phyloP scores from a whole-genome alignment of 2,888 invertebrate species.

The Acrocera orbiculus region DNA sequence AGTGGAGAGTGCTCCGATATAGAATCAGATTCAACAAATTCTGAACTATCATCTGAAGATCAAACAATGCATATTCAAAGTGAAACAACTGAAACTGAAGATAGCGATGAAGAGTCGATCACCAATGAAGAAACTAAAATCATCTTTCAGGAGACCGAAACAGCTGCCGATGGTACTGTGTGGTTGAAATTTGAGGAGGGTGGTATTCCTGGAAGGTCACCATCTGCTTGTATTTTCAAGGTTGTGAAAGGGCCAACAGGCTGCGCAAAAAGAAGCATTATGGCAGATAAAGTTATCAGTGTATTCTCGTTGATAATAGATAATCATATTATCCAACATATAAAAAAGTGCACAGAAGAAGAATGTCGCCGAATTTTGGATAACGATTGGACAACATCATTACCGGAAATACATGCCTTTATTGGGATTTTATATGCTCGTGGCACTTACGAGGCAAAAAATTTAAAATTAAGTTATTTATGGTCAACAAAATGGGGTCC shows the following conservation, averaged over 20 bases:
- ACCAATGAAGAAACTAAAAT: constrained; percentile 3
- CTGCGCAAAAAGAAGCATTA: constrained; percentile 11
- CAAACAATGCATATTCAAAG: constrained; percentile 7
- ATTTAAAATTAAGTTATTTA: constrained; percentile 4
- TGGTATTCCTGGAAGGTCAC: constrained; percentile 5
- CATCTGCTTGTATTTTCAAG: constrained; percentile 8
- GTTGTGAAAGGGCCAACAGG: constrained; percentile 7
- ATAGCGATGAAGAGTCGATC: constrained; percentile 2
- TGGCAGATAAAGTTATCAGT: constrained; percentile 7
- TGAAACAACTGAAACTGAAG: constrained; percentile 4
- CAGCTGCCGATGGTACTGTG: constrained; percentile 1
- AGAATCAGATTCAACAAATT: constrained; percentile 8
- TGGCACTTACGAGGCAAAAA: constrained; percentile 7
- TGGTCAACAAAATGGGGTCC: not conserved
- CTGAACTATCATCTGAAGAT: constrained; percentile 8
- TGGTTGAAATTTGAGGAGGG: constrained; percentile 5
- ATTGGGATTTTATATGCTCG: constrained; percentile 7
- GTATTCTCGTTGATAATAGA: constrained; percentile 3
- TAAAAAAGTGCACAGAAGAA: constrained; percentile 2
- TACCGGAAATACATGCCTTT: constrained; percentile 4
- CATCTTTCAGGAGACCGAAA: constrained; percentile 2
- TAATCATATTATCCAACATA: not conserved
- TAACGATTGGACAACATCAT: constrained; percentile 1
- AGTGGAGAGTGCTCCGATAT: constrained; percentile 7
- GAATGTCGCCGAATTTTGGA: constrained; percentile 1